Conservation (phyloP, 1,140 invertebrate species). For the Triops cancriformis region DNA sequence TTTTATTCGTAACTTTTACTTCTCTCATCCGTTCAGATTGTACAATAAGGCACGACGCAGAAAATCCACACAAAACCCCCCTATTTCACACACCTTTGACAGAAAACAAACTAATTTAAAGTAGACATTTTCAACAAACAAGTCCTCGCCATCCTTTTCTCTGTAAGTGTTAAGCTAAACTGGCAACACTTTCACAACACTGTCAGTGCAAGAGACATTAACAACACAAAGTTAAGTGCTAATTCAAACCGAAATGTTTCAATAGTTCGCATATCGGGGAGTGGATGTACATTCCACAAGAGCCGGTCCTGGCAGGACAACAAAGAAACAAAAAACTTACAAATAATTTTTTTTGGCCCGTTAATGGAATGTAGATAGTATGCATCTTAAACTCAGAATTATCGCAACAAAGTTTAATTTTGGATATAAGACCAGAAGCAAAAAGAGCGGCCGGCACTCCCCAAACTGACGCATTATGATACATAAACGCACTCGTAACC, state of each 20-base stretch:
- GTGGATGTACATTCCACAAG: too few species aligned
- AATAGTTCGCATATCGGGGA: not conserved
- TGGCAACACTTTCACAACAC: not conserved
- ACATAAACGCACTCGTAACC: not conserved
- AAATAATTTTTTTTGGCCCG: not conserved
- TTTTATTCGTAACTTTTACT: constrained; percentile 7
- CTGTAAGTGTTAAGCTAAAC: not conserved
- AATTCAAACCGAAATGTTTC: not conserved
- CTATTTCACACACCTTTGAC: not conserved
- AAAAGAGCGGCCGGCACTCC: constrained; percentile 1
- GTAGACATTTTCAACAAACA: too few species aligned
- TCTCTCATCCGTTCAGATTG: not conserved
- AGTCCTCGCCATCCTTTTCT: not conserved
- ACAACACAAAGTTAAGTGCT: not conserved
- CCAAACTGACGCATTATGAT: not conserved
- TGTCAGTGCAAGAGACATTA: not conserved
- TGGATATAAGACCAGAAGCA: not conserved
- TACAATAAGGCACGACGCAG: constrained; percentile 5
- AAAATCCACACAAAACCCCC: not conserved
- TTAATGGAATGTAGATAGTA: not conserved
- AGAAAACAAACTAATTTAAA: not conserved
- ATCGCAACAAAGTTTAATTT: not conserved
- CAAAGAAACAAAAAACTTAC: not conserved
- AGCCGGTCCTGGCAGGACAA: not conserved
- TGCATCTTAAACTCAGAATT: not conserved